A percentile compares a stretch with the other conserved stretches of the same genome.
Evolutionary conservation across 2,113 vertebrate species (phyloP).

Genomic region (Polyodon spathula): DNA sequence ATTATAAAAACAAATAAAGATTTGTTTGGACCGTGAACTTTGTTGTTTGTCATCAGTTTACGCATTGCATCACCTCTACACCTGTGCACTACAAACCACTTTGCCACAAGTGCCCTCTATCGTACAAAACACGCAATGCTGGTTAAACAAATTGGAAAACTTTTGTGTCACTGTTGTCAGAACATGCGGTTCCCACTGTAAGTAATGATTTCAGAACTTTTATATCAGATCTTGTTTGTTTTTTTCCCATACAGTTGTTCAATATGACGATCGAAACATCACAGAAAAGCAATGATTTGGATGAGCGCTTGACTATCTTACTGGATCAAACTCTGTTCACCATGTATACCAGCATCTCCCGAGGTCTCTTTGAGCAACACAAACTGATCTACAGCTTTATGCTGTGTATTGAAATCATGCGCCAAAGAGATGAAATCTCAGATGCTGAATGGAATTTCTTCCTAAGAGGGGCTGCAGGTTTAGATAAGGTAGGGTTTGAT

Average conservation of each 20-base stretch:
- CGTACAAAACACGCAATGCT: too few species aligned
- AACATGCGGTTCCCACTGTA: too few species aligned
- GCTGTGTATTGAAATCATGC: slow-evolving; percentile 63
- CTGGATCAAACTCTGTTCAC: slow-evolving; percentile 55
- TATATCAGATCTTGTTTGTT: neutral
- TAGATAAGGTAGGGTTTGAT: slow-evolving; percentile 54
- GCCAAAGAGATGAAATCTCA: slow-evolving; percentile 46
- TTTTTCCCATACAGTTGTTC: slow-evolving; percentile 51
- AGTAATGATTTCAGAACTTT: too few species aligned
- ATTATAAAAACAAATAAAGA: too few species aligned
- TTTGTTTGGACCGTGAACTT: too few species aligned
- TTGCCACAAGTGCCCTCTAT: too few species aligned
- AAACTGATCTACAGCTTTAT: slow-evolving; percentile 72
- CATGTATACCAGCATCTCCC: slow-evolving; percentile 50
- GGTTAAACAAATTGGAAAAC: too few species aligned
- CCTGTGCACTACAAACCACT: too few species aligned
- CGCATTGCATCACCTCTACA: too few species aligned
- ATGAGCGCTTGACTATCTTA: slow-evolving; percentile 47
- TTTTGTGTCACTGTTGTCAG: too few species aligned
- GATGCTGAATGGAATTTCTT: slow-evolving; percentile 62
- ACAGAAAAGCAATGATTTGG: slow-evolving; percentile 41
- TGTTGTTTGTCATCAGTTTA: too few species aligned
- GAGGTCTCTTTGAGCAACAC: slow-evolving; percentile 64
- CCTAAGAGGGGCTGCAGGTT: slow-evolving; percentile 42
- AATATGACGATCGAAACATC: slow-evolving; percentile 60